A percentile compares a stretch with the other conserved stretches of the same genome.
Evolutionary conservation across 2,797 vertebrate species (phyloP).

Genomic region (Pelochelys cantorii): DNA sequence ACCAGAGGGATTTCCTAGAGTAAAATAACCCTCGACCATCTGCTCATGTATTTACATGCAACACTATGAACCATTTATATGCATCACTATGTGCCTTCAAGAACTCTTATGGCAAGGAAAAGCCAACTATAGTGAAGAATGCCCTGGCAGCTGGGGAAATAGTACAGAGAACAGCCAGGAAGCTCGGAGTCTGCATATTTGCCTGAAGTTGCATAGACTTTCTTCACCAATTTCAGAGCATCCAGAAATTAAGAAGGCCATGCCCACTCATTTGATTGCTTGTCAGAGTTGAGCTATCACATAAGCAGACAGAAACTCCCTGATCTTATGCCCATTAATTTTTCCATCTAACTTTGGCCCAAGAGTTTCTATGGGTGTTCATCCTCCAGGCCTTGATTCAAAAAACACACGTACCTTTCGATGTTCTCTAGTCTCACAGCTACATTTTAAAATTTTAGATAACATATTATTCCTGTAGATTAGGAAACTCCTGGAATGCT

Average conservation of each 20-base stretch:
- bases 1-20: neutral
- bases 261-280: too few species aligned
- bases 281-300: neutral
- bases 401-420: neutral
- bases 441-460: neutral
- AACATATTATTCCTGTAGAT: neutral
- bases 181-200: too few species aligned
- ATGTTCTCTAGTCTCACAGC: neutral
- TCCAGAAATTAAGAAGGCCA: too few species aligned
- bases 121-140: neutral
- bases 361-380: neutral
- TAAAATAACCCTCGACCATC: rapidly evolving
- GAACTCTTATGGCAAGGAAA: neutral
- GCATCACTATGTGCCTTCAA: neutral
- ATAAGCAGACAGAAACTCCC: neutral
- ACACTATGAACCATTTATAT: neutral
- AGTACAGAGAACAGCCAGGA: neutral
- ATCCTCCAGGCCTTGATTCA: rapidly evolving
- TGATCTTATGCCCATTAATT: neutral
- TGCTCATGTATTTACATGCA: neutral
- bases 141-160: neutral
- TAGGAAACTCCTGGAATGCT: constrained; percentile 25
- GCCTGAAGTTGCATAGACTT: too few species aligned
- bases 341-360: neutral
- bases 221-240: too few species aligned